Evolutionary conservation across 2,113 vertebrate species (phyloP).

Genomic region (Archocentrus centrarchus): DNA sequence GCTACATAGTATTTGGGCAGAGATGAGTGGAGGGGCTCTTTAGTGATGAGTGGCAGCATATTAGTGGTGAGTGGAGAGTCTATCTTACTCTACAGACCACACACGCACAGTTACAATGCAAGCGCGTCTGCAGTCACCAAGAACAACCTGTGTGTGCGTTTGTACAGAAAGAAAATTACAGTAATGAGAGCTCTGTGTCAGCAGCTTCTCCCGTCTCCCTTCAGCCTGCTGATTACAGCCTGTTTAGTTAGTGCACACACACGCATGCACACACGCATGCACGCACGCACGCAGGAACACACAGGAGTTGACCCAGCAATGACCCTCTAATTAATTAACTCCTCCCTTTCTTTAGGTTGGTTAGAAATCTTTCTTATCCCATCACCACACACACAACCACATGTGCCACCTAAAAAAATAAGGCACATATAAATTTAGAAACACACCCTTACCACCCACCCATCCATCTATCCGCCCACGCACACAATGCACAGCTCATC

Average conservation of each 20-base stretch:
- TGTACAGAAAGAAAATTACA: constrained; percentile 63
- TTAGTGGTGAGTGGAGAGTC: constrained; percentile 53
- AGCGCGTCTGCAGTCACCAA: constrained; percentile 10
- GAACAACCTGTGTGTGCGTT: constrained; percentile 38
- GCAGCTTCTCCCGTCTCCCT: constrained; percentile 67
- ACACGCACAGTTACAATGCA: constrained; percentile 44
- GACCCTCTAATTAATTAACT: constrained; percentile 70
- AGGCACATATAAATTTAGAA: constrained; percentile 40
- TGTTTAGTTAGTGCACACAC: constrained; percentile 43
- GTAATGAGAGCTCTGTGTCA: constrained; percentile 76
- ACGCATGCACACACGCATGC: constrained; percentile 15
- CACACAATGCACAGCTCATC: constrained; percentile 60
- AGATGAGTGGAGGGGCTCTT: constrained; percentile 54
- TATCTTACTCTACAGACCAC: constrained; percentile 52
- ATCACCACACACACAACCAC: constrained; percentile 19
- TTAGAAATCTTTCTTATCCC: constrained; percentile 36
- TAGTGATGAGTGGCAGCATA: constrained; percentile 61
- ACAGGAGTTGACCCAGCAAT: constrained; percentile 35
- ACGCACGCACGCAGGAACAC: neutral
- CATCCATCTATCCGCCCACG: neutral
- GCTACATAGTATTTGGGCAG: constrained; percentile 30
- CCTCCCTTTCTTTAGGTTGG: constrained; percentile 52
- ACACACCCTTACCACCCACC: neutral
- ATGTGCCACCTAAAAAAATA: constrained; percentile 9
- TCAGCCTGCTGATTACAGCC: constrained; percentile 71